A percentile compares a stretch with the other conserved stretches of the same genome.
These are phyloP conservation scores for Idris sp. DNA, from an alignment of 1,140 invertebrate genomes.

Conservation along the genomic window DNA sequence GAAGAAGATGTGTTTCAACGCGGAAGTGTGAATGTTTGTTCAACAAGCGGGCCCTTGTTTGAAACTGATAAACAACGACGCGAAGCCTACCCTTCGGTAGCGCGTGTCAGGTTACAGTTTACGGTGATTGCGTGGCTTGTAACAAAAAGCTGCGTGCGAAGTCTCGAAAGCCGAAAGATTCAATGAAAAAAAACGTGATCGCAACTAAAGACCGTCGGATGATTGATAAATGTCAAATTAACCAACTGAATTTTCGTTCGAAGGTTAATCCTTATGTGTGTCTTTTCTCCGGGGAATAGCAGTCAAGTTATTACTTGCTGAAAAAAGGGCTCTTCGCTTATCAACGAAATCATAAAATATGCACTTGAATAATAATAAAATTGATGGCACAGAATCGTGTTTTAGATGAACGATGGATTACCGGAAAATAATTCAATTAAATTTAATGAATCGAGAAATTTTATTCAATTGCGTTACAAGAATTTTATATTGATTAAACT, in stretches of 20 bases:
- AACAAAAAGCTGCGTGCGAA: conserved; percentile 55
- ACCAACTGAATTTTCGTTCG: conserved; percentile 37
- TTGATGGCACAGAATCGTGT: conserved; percentile 5
- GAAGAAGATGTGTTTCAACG: conserved; percentile 40
- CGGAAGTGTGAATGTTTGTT: conserved; percentile 56
- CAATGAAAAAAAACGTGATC: conserved; percentile 59
- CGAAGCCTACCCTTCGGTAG: conserved; percentile 42
- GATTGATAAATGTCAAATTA: conserved; percentile 66
- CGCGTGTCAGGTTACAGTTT: conserved; percentile 64
- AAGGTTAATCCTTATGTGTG: conserved; percentile 56
- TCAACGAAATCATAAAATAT: conserved; percentile 7
- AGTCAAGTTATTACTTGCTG: conserved; percentile 27
- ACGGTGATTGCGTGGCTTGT: conserved; percentile 58
- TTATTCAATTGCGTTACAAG: too few relatives aligned
- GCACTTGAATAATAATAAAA: conserved; percentile 6
- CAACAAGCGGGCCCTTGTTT: conserved; percentile 40
- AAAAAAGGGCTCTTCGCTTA: conserved; percentile 35
- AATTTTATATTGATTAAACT: too few relatives aligned
- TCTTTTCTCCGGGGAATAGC: conserved; percentile 38
- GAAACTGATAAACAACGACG: conserved; percentile 54
- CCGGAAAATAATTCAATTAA: neutral
- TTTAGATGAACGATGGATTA: neutral
- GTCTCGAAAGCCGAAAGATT: conserved; percentile 59
- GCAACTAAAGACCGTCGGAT: conserved; percentile 46
- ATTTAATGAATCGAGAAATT: neutral